Base-by-base conservation (phyloP, 2,797 vertebrate species). In the Catharus ustulatus region DNA sequence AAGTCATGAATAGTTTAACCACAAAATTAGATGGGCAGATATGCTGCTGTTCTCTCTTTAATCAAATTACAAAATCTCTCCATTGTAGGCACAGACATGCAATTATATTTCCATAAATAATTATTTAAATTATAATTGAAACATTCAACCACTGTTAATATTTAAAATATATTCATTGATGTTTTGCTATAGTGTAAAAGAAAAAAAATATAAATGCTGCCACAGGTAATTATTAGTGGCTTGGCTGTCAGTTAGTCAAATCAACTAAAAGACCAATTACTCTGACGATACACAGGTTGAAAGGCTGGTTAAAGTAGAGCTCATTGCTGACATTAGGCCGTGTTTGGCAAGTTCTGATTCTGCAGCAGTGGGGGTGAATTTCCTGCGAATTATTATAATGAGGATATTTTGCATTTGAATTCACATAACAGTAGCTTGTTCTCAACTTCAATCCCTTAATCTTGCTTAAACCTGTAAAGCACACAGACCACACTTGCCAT, bases 231-330 rank as follows among this genome's bases (percentile, higher is more conserved):
- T 98, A 98, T 97, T 96, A 98, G 93, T 97, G 95, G 87, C 93
- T 97, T 98, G 94, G 96, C 97, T 98, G 98, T 98, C 97, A 97
- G 97, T 95, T 97, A 97, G 97, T 98, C 97, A 98, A 98, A 98
- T 98, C 98, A 98, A 98, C 97, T 98, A 98, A 98, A 98, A 98
- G 98, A 95, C 98, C 98, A 98, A 98, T 99, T 98, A 98, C 96
- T 97, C 94, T 97, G 98, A 98, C 51, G 96, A 98, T 97, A 98
- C 96, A 95, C 98, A 98, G 98, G 98, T 98, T 98, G 98, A 95
- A 98, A 98, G 98, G 97, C 98, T 98, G 98, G 98, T 98, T 98
- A 97, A 98, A 98, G 97, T 96, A 80, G 93, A 97, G 97, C 97
- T 96, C 95, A 90, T 91, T 98, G 96, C 88, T 92, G 75, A 86